Conservation (phyloP, 2,113 vertebrate genomes). For the Anthoscopus minutus region DNA sequence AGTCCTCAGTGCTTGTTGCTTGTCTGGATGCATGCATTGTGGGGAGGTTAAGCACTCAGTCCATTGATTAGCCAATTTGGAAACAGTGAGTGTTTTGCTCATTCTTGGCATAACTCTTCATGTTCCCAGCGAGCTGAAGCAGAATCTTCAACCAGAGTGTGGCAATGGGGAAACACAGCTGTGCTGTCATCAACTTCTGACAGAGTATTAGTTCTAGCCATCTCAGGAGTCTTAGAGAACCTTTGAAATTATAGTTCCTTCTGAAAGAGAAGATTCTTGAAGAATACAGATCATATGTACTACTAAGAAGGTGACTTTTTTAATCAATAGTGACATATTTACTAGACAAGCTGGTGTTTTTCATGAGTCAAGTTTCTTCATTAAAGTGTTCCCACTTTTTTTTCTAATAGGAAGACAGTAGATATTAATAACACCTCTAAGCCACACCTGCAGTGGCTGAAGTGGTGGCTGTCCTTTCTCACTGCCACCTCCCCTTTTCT, state of each 20-base stretch:
- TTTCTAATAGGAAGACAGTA: not conserved
- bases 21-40: not conserved
- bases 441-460: not conserved
- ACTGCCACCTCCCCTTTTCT: accelerated
- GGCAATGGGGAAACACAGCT: not conserved
- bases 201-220: not conserved
- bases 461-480: not conserved
- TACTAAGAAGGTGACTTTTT: not conserved
- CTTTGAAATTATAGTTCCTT: not conserved
- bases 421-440: not conserved
- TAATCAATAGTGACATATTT: not conserved
- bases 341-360: not conserved
- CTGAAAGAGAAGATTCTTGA: not conserved
- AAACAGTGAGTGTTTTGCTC: slow-evolving; percentile 37
- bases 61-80: slow-evolving; percentile 50
- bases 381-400: not conserved
- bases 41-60: not conserved
- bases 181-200: not conserved
- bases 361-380: not conserved
- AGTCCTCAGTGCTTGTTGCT: not conserved
- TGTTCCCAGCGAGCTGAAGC: slow-evolving; percentile 28
- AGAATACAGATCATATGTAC: not conserved
- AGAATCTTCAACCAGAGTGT: not conserved
- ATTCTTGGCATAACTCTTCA: not conserved
- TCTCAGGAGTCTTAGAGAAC: not conserved